Evolutionary conservation across 2,113 vertebrate species (phyloP).

Genomic region (Dicentrarchus labrax): DNA sequence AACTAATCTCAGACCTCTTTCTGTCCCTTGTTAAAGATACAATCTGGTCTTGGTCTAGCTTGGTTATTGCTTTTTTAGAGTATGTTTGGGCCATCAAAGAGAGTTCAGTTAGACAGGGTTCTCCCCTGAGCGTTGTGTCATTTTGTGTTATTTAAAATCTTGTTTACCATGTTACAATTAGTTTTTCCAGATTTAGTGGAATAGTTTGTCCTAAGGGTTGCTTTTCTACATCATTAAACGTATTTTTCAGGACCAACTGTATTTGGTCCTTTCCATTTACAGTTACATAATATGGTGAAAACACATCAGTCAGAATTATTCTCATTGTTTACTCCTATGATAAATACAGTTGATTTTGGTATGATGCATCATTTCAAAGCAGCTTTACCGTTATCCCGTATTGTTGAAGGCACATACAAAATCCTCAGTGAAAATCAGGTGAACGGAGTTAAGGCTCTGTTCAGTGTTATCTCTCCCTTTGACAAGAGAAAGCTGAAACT

Average conservation of each 20-base stretch:
- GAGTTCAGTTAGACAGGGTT: background rate
- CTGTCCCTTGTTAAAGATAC: background rate
- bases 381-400: background rate
- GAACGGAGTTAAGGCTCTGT: background rate
- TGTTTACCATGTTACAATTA: background rate
- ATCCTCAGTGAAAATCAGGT: background rate
- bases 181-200: background rate
- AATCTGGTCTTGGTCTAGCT: background rate
- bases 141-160: background rate
- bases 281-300: background rate
- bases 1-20: background rate
- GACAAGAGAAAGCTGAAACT: background rate
- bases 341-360: background rate
- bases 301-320: background rate
- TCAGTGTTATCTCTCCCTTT: background rate
- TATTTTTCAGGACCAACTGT: background rate
- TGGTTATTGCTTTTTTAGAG: background rate
- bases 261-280: background rate
- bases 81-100: background rate
- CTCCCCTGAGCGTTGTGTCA: background rate
- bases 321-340: background rate
- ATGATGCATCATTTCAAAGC: background rate
- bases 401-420: background rate
- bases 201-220: background rate
- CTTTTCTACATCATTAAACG: background rate